Base-by-base conservation (phyloP, 1,140 invertebrate genomes). In the Sitobion miscanthi region DNA sequence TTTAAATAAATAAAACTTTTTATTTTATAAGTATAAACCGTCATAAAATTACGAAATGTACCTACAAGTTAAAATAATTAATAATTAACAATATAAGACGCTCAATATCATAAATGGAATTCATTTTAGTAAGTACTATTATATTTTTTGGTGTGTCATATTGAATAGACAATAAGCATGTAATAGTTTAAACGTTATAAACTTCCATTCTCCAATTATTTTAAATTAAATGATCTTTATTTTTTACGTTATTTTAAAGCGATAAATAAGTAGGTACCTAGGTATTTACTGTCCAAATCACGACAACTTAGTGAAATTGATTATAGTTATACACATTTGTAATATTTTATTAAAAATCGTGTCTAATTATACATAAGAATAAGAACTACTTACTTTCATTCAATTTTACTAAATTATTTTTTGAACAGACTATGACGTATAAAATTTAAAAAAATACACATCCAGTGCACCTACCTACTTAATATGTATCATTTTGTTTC, bases 321-420 rank as follows among this genome's bases (percentile, higher is more conserved):
- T 77, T 52, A 52, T 17, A 77, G 7, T n/a, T 77, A 9, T 69
- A 69, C 62, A 77, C 14, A 17, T 35, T 17, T 77, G 14, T 77
- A n/a, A 20, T 69, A n/a, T 77, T 77, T 77, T n/a, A 14, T n/a
- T 77, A 1, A 6, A 77, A 77, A 77, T 77, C 14, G 30, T 77
- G 14, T 0, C n/a, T n/a, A 6, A n/a, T 35, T n/a, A 77, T 77
- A n/a, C 30, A 77, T n/a, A 17, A 77, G 5, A 69, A 69, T n/a
- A 5, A 0, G 42, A 30, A 62, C 8, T n/a, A 4, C 1, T 77
- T n/a, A n/a, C 14, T 0, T 20, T 0, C 11, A 38, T 38, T 38
- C 38, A 38, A 38, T 38, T 38, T 38, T 38, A 38, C 0, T n/a
- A 4, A 4, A 77, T 77, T 77, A 35, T 77, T 77, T 77, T n/a